Evolutionary conservation across 2,888 invertebrate genomes (phyloP).

Genomic region (Gastracanthus pulcherrimus): DNA sequence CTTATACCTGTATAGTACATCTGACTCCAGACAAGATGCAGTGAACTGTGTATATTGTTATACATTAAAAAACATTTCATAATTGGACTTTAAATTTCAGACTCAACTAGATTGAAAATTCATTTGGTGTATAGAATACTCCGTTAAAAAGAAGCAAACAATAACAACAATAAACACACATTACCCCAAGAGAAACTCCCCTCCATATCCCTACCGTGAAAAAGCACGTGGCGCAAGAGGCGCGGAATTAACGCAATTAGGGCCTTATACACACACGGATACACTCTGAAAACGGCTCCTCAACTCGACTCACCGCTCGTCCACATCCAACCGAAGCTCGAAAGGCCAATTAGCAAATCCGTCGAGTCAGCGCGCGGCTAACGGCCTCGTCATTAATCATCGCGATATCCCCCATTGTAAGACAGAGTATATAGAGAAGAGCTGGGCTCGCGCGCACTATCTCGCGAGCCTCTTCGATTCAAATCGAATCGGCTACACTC

Average conservation of each 20-base stretch:
- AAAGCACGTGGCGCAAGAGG: background rate
- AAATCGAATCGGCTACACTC: slow-evolving; percentile 27
- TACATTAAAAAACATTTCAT: too few relatives aligned
- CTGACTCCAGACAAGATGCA: too few relatives aligned
- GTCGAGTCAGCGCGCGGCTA: slow-evolving; percentile 75
- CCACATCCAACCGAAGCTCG: slow-evolving; percentile 31
- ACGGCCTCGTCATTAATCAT: slow-evolving; percentile 76
- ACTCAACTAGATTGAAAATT: too few relatives aligned
- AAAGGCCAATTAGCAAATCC: slow-evolving; percentile 74
- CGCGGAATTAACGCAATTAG: slow-evolving; percentile 51
- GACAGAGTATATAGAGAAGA: slow-evolving; percentile 53
- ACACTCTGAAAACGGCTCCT: background rate
- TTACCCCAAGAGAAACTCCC: too few relatives aligned
- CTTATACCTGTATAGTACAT: too few relatives aligned
- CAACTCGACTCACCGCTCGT: too few relatives aligned
- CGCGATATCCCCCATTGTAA: slow-evolving; percentile 62
- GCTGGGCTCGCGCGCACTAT: background rate
- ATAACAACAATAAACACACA: too few relatives aligned
- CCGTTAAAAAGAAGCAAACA: too few relatives aligned
- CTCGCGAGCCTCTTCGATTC: slow-evolving; percentile 28
- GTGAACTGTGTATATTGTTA: too few relatives aligned
- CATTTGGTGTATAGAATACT: too few relatives aligned
- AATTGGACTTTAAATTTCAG: too few relatives aligned
- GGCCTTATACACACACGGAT: background rate
- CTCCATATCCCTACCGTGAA: too few relatives aligned